A percentile compares a stretch with the other conserved stretches of the same genome.
phyloP scores from a whole-genome alignment of 2,888 invertebrate genomes.

The Tiliacea citrago region DNA sequence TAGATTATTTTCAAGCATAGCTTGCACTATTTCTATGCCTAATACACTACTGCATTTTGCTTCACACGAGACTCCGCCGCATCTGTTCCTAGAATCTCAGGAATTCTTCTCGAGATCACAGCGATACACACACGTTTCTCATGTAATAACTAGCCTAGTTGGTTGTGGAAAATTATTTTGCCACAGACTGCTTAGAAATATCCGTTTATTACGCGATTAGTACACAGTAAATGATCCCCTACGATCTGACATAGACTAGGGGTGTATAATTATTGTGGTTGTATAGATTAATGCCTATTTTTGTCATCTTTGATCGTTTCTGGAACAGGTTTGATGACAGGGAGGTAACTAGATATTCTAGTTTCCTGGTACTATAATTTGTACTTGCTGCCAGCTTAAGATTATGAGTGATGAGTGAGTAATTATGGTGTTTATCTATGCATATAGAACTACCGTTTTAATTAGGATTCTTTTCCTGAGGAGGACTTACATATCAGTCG shows the following conservation, averaged over 20 bases:
- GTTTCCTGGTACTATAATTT: conserved; percentile 12
- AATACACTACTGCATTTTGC: conserved; percentile 29
- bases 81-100: conserved; percentile 52
- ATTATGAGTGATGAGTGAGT: conserved; percentile 6
- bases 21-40: conserved; percentile 10
- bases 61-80: conserved; percentile 49
- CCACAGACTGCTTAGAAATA: conserved; percentile 57
- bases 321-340: conserved; percentile 6
- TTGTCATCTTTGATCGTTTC: conserved; percentile 8
- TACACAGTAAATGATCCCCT: conserved; percentile 60
- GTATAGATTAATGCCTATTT: conserved; percentile 30
- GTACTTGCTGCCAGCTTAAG: background rate
- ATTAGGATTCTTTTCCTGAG: background rate
- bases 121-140: conserved; percentile 48
- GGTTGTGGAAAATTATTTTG: conserved; percentile 59
- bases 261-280: conserved; percentile 5
- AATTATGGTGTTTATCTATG: background rate
- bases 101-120: conserved; percentile 49
- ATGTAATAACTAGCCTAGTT: conserved; percentile 51
- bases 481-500: too few relatives aligned
- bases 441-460: background rate
- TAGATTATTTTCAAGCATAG: too few relatives aligned
- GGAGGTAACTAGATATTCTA: background rate
- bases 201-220: conserved; percentile 62
- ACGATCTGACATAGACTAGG: conserved; percentile 51